phyloP scores from a whole-genome alignment of 2,113 vertebrate species.

The Nettapus auritus region DNA sequence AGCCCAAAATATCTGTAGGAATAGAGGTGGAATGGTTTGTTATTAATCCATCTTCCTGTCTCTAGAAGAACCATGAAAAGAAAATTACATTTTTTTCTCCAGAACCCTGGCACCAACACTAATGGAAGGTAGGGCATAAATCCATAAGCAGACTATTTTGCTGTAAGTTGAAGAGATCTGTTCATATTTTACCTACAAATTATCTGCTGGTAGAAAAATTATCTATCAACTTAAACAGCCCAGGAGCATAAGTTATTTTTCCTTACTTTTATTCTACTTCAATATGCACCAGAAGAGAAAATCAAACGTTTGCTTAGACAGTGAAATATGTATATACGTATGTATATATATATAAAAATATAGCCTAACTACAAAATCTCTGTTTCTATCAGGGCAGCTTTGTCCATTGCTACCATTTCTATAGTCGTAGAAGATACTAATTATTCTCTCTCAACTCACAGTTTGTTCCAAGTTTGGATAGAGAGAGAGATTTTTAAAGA shows the following conservation, averaged over 20 bases:
- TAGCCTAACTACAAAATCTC: not conserved
- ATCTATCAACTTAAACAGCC: not conserved
- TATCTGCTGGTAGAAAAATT: not conserved
- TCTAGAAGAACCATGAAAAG: not conserved
- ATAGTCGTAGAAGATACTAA: not conserved
- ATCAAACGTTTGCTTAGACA: not conserved
- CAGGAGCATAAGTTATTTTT: not conserved
- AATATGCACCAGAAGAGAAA: not conserved
- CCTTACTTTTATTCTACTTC: not conserved
- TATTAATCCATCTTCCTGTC: not conserved
- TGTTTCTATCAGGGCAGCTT: not conserved
- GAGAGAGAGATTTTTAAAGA: not conserved
- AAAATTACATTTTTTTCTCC: not conserved
- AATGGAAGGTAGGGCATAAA: not conserved
- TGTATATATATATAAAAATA: not conserved
- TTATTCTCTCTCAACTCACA: not conserved
- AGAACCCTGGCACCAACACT: not conserved
- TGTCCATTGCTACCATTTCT: not conserved
- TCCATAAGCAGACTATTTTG: not conserved
- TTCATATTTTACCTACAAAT: not conserved
- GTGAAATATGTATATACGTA: not conserved
- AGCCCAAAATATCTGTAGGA: not conserved
- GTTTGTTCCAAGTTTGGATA: not conserved
- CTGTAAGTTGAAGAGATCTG: not conserved
- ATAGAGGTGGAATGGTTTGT: not conserved